Percentiles rank a stretch among this genome's conserved stretches.
These are phyloP conservation scores for Scelioninae gen. 2 DNA, from an alignment of 2,888 invertebrate genomes.

Conservation along the genomic window DNA sequence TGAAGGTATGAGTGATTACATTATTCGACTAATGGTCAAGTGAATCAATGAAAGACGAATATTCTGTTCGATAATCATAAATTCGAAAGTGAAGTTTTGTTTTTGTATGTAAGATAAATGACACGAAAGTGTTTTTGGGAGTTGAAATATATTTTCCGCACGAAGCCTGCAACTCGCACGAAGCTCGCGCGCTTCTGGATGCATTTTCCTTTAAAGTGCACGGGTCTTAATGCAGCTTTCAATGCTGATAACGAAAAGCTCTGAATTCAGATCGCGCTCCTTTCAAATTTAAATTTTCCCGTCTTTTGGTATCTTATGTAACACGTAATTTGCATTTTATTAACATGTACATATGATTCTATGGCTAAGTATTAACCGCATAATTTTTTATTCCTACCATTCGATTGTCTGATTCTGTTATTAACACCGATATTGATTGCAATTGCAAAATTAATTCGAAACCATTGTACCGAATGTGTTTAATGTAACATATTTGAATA, in stretches of 20 bases:
- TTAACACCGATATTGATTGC: constrained; percentile 4
- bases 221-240: constrained; percentile 58
- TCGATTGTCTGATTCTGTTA: neutral
- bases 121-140: constrained; percentile 47
- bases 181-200: constrained; percentile 60
- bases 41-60: constrained; percentile 5
- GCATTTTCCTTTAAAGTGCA: constrained; percentile 59
- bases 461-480: constrained; percentile 13
- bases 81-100: constrained; percentile 46
- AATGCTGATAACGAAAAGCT: constrained; percentile 55
- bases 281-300: constrained; percentile 45
- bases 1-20: constrained; percentile 47
- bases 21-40: constrained; percentile 38
- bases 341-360: constrained; percentile 29
- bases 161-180: constrained; percentile 61
- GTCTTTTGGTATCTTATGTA: constrained; percentile 19
- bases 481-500: constrained; percentile 1
- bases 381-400: constrained; percentile 6
- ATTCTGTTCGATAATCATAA: constrained; percentile 30
- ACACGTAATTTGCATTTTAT: constrained; percentile 34
- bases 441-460: constrained; percentile 22
- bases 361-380: constrained; percentile 15
- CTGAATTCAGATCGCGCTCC: constrained; percentile 44
- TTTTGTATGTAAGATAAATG: constrained; percentile 32
- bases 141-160: constrained; percentile 59